Evolutionary conservation across 2,113 vertebrate species (phyloP).

Genomic region (Setophaga coronata): DNA sequence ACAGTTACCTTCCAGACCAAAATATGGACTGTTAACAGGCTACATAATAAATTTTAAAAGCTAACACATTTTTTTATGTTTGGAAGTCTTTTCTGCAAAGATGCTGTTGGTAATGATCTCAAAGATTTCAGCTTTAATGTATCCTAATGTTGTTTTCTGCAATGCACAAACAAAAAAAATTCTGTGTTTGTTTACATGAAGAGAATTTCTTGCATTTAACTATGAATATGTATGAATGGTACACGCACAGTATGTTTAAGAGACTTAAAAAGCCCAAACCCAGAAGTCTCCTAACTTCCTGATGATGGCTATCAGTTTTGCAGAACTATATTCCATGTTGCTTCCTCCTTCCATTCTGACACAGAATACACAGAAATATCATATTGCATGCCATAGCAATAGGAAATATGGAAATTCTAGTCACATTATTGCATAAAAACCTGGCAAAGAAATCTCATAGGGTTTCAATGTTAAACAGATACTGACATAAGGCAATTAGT

Average conservation of each 20-base stretch:
- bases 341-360: conserved; percentile 30
- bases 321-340: conserved; percentile 17
- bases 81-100: neutral
- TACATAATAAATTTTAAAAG: neutral
- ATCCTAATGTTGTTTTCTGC: neutral
- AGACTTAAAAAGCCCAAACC: neutral
- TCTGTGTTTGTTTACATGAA: neutral
- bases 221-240: neutral
- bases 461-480: neutral
- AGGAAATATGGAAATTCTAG: neutral
- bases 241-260: neutral
- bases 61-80: neutral
- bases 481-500: neutral
- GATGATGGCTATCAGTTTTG: neutral
- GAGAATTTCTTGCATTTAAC: neutral
- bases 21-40: neutral
- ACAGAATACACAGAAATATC: conserved; percentile 52
- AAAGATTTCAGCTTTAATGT: neutral
- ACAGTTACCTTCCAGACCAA: neutral
- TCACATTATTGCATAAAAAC: neutral
- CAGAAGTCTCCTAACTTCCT: neutral
- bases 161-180: neutral
- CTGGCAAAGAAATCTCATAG: neutral
- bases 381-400: conserved; percentile 5
- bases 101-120: neutral